phyloP scores from a whole-genome alignment of 2,888 invertebrate genomes.

The Tetrapedia diversipes region DNA sequence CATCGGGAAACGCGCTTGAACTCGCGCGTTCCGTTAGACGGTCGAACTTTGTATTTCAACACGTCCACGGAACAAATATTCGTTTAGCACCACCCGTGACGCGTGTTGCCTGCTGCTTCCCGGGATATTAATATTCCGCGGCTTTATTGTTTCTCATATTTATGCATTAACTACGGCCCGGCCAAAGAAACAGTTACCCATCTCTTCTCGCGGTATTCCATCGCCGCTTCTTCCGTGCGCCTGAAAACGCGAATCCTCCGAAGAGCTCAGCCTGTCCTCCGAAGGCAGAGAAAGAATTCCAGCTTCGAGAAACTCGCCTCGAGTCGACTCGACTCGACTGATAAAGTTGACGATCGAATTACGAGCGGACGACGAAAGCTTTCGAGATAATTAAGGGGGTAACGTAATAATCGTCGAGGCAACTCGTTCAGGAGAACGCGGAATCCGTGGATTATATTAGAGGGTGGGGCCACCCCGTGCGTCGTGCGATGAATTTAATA shows the following conservation, averaged over 20 bases:
- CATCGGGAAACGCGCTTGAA: conserved; percentile 32
- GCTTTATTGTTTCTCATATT: conserved; percentile 5
- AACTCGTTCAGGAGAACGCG: conserved; percentile 12
- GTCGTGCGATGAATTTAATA: too few species aligned
- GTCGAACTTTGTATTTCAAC: conserved; percentile 20
- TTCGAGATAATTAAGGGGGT: conserved; percentile 10
- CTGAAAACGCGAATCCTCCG: background rate
- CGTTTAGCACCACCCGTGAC: background rate
- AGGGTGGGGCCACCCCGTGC: background rate
- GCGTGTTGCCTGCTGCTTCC: background rate
- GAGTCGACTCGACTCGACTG: background rate
- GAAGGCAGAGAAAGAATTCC: background rate
- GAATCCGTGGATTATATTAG: conserved; percentile 31
- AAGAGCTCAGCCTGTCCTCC: background rate
- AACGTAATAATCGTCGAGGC: conserved; percentile 15
- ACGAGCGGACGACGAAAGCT: conserved; percentile 3
- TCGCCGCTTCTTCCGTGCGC: background rate
- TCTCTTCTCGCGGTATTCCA: background rate
- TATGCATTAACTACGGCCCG: conserved; percentile 9
- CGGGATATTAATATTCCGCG: conserved; percentile 6
- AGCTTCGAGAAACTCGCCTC: background rate
- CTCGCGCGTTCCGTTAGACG: conserved; percentile 43
- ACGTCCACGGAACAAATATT: conserved; percentile 9
- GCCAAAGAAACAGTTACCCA: conserved; percentile 17
- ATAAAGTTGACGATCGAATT: conserved; percentile 17